Conservation (phyloP, 2,797 vertebrate species). For the Hyperoplus immaculatus region DNA sequence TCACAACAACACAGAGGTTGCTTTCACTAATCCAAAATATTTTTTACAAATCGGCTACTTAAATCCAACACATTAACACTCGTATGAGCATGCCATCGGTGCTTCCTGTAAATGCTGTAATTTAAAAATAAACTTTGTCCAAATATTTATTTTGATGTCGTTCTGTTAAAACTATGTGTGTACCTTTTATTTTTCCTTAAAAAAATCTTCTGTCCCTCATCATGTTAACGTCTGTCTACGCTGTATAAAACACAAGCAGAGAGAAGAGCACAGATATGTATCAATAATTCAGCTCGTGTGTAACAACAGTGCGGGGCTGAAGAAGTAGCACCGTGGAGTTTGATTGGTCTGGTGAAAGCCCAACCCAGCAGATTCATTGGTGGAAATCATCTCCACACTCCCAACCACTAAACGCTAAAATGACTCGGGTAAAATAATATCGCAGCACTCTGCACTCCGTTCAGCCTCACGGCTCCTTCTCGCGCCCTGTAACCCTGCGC, state of each 20-base stretch:
- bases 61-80: background rate
- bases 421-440: conserved; percentile 86
- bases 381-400: conserved; percentile 74
- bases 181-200: background rate
- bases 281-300: conserved; percentile 75
- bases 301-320: conserved; percentile 52
- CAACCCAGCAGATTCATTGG: conserved; percentile 85
- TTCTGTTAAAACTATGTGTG: background rate
- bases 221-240: background rate
- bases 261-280: conserved; percentile 60
- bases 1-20: background rate
- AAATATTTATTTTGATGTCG: background rate
- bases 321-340: conserved; percentile 48
- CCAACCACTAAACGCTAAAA: conserved; percentile 83
- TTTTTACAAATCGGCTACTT: conserved; percentile 3
- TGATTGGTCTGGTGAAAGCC: conserved; percentile 83
- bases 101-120: background rate
- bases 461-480: conserved; percentile 69
- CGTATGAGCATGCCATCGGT: background rate
- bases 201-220: background rate
- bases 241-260: conserved; percentile 15
- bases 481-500: conserved; percentile 44
- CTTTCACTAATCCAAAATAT: background rate
- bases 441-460: conserved; percentile 79
- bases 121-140: background rate